Evolutionary conservation across 2,113 vertebrate species (phyloP), one percentile per base, ranked within the genome.

Genomic region (Albula glossodonta): DNA sequence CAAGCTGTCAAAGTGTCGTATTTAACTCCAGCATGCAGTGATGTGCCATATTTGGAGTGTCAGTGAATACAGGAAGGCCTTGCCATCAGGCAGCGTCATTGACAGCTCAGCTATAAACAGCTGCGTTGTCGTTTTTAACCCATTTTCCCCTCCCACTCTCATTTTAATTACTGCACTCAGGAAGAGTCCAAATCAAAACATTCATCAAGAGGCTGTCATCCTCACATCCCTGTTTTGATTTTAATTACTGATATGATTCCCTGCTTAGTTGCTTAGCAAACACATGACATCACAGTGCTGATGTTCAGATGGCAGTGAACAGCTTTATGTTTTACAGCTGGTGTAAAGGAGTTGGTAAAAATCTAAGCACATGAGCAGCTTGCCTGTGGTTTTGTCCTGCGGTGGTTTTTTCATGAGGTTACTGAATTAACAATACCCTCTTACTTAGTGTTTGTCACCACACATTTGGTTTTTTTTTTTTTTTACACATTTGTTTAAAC

Each of bases 111-210:
- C 8, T 74, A 31, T 31, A 74, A 74, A 31, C 70, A 74, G 70
- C 70, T 13, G n/a, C 70, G n/a, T 5, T 74, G 25, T 74, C 70
- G 8, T 74, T 74, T 74, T 74, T 74, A 74, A 74, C 8, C 70
- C 70, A 25, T 74, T 74, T 74, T 74, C 70, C 70, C 70, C 70
- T n/a, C 70, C 70, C n/a, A 1, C 70, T 70, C 63, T 41, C 19
- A n/a, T 70, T 74, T 74, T 74, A 74, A 74, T 74, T 31, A 74
- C 70, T 31, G 70, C 70, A 74, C n/a, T 31, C 70, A 25, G 70
- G 70, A 74, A 74, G n/a, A n/a, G 70, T 0, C 70, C 70, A 31
- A 31, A 74, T 8, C 70, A 74, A 31, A 74, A 74, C 70, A 31
- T 22, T 9, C 22, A 74, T 74, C 70, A 5, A 22, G 10, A 31